phyloP scores from a whole-genome alignment of 2,797 vertebrate species.

The Bradypodion ventrale region DNA sequence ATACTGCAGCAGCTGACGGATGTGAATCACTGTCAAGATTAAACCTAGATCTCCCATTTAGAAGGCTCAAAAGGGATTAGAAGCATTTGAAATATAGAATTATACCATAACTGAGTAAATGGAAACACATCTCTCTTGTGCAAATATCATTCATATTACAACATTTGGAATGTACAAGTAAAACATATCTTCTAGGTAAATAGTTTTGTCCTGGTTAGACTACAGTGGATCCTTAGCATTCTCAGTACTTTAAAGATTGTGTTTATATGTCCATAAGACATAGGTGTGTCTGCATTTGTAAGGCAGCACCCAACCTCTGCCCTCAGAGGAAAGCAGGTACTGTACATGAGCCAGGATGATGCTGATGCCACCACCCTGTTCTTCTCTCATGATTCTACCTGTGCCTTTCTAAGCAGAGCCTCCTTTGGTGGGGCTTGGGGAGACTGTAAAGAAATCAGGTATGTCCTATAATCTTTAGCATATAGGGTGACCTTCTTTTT shows the following conservation, averaged over 20 bases:
- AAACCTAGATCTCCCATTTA: constrained; percentile 58
- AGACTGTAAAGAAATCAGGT: too few relatives aligned
- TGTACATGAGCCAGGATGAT: too few relatives aligned
- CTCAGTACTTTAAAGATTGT: constrained; percentile 2
- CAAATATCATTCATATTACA: constrained; percentile 44
- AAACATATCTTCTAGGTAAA: not conserved
- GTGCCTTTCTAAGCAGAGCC: too few relatives aligned
- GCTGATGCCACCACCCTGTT: too few relatives aligned
- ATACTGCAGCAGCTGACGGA: constrained; percentile 54
- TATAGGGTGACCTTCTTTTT: too few relatives aligned
- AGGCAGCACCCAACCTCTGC: too few relatives aligned
- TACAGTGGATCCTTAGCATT: not conserved
- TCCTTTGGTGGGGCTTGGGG: too few relatives aligned
- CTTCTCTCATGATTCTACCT: too few relatives aligned
- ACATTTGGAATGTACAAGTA: constrained; percentile 7
- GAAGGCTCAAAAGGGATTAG: constrained; percentile 65
- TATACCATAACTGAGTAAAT: constrained; percentile 67
- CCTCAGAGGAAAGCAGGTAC: too few relatives aligned
- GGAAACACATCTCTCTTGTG: constrained; percentile 60
- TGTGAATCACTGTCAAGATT: constrained; percentile 65
- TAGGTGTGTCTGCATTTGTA: too few relatives aligned
- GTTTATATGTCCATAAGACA: constrained; percentile 19
- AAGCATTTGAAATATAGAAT: constrained; percentile 59
- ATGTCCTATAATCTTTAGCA: too few relatives aligned
- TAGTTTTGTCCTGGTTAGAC: constrained; percentile 10